phyloP scores from a whole-genome alignment of 1,140 invertebrate genomes.

The Ceratosolen fusciceps region DNA sequence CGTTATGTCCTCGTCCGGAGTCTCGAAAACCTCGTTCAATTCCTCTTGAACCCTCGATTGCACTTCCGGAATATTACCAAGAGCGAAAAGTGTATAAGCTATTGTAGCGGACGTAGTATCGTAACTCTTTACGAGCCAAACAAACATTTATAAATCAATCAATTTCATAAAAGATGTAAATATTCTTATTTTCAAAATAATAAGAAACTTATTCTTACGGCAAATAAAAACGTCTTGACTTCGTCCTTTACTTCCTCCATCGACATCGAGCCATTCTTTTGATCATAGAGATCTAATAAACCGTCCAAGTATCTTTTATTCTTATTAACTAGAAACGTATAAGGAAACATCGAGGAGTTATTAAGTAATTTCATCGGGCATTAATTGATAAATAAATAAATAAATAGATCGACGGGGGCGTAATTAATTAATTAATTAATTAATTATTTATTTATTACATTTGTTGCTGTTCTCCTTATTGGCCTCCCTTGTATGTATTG shows the following conservation, averaged over 20 bases:
- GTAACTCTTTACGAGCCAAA: constrained; percentile 68
- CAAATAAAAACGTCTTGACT: constrained; percentile 86
- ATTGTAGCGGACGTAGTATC: constrained; percentile 79
- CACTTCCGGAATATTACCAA: constrained; percentile 73
- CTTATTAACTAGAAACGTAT: constrained; percentile 62
- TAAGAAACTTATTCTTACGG: constrained; percentile 67
- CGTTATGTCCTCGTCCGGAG: constrained; percentile 58
- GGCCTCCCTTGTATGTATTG: neutral
- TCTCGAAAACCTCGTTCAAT: constrained; percentile 73
- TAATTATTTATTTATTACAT: neutral
- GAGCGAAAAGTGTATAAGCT: constrained; percentile 65
- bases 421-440: too few relatives aligned
- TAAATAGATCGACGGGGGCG: too few relatives aligned
- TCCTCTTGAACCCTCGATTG: constrained; percentile 78
- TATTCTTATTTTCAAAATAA: too few relatives aligned
- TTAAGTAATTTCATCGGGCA: too few relatives aligned
- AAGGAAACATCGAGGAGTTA: neutral
- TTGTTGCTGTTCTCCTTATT: neutral
- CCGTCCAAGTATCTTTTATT: constrained; percentile 80
- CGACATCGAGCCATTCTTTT: constrained; percentile 73
- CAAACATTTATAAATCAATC: constrained; percentile 1
- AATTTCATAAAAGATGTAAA: neutral
- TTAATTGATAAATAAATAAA: too few relatives aligned
- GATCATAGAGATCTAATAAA: constrained; percentile 74
- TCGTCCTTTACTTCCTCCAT: constrained; percentile 77